Evolutionary conservation across 2,797 vertebrate genomes (phyloP), one percentile per base, ranked within the genome.

Genomic region (Gymnothorax reevesii): DNA sequence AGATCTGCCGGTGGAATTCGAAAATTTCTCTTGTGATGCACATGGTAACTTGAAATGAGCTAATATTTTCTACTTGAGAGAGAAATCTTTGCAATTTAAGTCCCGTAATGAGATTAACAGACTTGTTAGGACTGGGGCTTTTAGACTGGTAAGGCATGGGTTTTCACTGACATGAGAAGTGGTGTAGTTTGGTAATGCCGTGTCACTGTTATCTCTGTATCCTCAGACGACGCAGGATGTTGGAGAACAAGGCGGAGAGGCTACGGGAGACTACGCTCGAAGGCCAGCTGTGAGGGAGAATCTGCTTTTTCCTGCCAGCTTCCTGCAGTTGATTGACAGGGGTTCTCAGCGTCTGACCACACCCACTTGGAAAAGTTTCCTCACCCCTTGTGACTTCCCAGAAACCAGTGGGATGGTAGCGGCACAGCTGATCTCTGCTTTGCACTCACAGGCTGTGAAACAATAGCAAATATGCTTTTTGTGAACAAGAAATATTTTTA

Each of bases 231-330:
- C 87, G 17, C 83, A 82, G 85, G 27, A 13, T 1, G 15, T 59
- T 87, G 87, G 88, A 17, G 0, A 87, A 73, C 91, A 87, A 92
- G 87, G 88, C 92, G 27, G 92, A 94, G 83, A 88, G 94, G 87
- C 93, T 96, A 87, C 91, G 83, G 1, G 93, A 96, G 55, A 82
- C 88, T 57, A 42, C 33, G 33, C 84, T 93, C 83, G 93, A 95
- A 57, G 93, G 91, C 79, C 77, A 86, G 64, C 87, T 93, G 85
- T 96, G 86, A 83, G 89, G 42, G n/a, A 60, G 69, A 2, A 7
- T 17, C 25, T 27, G 0, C 25, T 55, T 27, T 9, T 83, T 49
- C 54, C 57, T 15, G 10, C 25, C 20, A 57, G n/a, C 17, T 42
- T 66, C 83, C 57, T 60, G 25, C 57, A 7, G 25, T 0, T 84